Evolutionary conservation across 2,797 vertebrate genomes (phyloP).

Genomic region (Dendrocincla tyrannina): DNA sequence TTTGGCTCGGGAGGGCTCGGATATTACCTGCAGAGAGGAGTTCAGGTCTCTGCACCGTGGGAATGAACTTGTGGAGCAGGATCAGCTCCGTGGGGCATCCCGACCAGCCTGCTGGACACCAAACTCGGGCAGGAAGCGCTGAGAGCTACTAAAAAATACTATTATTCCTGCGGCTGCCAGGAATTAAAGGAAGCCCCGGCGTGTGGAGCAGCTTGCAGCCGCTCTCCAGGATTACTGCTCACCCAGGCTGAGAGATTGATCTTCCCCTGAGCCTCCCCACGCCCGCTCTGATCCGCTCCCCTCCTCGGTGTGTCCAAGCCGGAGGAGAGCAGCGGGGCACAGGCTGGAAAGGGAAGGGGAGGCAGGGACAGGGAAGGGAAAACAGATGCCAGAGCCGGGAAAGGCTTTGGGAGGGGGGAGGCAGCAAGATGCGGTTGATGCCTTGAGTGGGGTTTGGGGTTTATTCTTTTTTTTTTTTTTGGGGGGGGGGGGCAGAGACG

Average conservation of each 20-base stretch:
- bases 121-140: background rate
- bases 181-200: background rate
- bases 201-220: background rate
- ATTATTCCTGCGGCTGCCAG: background rate
- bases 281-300: background rate
- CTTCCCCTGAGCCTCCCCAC: background rate
- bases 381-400: background rate
- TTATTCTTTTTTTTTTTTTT: accelerated
- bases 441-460: background rate
- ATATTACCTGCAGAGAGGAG: background rate
- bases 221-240: slow-evolving; percentile 13
- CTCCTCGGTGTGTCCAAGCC: background rate
- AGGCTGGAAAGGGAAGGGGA: background rate
- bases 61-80: background rate
- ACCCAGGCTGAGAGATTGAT: background rate
- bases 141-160: background rate
- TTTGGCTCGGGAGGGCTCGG: background rate
- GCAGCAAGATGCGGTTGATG: background rate
- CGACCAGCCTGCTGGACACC: background rate
- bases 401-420: background rate
- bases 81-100: background rate
- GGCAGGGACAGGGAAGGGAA: background rate
- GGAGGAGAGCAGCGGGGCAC: background rate
- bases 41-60: accelerated
- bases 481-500: slow-evolving; percentile 47